Base-by-base conservation (phyloP, 2,113 vertebrate species). In the Raja brachyura region DNA sequence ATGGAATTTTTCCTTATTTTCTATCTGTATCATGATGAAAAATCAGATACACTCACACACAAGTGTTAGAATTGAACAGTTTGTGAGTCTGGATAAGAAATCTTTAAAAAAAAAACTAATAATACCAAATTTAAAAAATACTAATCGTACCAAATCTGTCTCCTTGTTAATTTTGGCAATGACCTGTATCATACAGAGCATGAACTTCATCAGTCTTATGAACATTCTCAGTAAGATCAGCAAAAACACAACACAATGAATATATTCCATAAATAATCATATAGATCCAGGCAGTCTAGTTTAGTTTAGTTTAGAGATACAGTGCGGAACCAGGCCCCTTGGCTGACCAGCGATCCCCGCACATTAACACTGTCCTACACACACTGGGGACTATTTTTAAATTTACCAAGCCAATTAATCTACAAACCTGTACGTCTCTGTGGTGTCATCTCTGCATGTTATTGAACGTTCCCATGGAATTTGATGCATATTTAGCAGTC, bases 91-190 rank as follows among this genome's bases (percentile, higher is more conserved):
- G n/a, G 13, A 18, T 31, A 88, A 66, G n/a, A n/a, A 66, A 6
- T 74, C 68, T 39, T 16, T 63, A 90, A 90, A 33, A 68, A 70
- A 90, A n/a, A 70, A 22, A 73, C 14, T 73, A 20, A 48, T 48
- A 48, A 48, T 48, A 48, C 39, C 39, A 48, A 48, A 48, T 48
- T 48, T 1, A 48, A 48, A 48, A 48, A 48, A 48, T 73, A 54
- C 70, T 92, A 68, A n/a, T 13, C 31, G 73, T 73, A 92, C 68
- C 90, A 92, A 92, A 92, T 74, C 18, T 92, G 90, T 54, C 54
- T 73, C 66, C 88, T 73, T 92, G 66, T 74, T 90, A 63, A 90
- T 18, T 90, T 90, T 90, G 90, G 90, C 90, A 92, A 54, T 70
- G 90, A 92, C 90, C 33, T 28, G 16, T 48, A 39, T 4, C 39